Evolutionary conservation across 2,797 vertebrate genomes (phyloP), one percentile per base, ranked within the genome.

Genomic region (Streptopelia turtur): DNA sequence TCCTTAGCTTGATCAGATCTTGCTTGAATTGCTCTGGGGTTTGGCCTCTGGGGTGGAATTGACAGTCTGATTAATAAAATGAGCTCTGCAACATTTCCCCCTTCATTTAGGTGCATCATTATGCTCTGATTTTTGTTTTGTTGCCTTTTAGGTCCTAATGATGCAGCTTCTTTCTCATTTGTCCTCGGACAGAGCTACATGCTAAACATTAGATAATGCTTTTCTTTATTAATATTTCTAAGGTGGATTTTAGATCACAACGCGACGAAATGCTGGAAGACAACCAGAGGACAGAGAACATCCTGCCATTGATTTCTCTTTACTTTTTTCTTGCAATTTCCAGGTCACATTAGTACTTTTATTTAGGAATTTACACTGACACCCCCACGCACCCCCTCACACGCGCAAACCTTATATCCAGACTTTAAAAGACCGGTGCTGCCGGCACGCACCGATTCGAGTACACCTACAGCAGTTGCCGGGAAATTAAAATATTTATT

Each of bases 41-140:
- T 99, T 99, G 99, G 99, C 99, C 99, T 99, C 99, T 99, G 98
- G 99, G 99, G 99, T 99, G 98, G 98, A 99, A 99, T 99, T 99
- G 99, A 99, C 99, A 99, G 99, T 99, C 99, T 99, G 99, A 99
- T 99, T 99, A 99, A 99, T 99, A 99, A 99, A 99, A 99, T 99
- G 98, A 99, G 98, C 98, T 97, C 97, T 97, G 98, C 98, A 99
- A 98, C 99, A 99, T 99, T 99, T 99, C 99, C 99, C 99, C 99
- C 99, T 99, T 99, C 99, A 99, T 99, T 99, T 99, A 99, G 99
- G 99, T 99, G 98, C 99, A 99, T 99, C 99, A 99, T 99, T 99
- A 99, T 98, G 98, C 98, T 99, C 99, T 99, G 99, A 99, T 99
- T 99, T 97, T 99, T 99, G 99, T 98, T 99, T 99, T 99, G 99